Evolutionary conservation across 2,888 invertebrate genomes (phyloP).

Genomic region (Cactoblastis cactorum): DNA sequence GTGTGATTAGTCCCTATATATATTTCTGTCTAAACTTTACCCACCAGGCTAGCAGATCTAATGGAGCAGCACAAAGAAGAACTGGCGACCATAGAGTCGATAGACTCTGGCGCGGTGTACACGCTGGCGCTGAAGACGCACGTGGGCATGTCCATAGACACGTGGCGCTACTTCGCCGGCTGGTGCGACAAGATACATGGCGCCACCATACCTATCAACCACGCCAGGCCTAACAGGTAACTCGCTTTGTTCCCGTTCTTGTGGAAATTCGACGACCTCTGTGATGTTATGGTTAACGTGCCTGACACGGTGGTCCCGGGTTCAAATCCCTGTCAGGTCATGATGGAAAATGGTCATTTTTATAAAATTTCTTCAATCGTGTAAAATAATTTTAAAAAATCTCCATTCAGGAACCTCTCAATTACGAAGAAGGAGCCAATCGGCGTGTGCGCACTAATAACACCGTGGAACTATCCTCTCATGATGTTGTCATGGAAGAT

Average conservation of each 20-base stretch:
- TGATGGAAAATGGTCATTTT: no score
- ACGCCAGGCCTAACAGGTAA: constrained; percentile 90
- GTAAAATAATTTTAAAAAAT: no score
- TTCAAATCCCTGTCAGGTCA: no score
- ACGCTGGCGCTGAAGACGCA: constrained; percentile 97
- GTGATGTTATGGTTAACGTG: no score
- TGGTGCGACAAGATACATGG: constrained; percentile 98
- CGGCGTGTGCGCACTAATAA: constrained; percentile 94
- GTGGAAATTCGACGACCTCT: no score
- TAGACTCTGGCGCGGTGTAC: constrained; percentile 98
- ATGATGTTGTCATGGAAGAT: constrained; percentile 99
- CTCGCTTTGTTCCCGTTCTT: no score
- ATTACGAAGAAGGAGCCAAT: constrained; percentile 94
- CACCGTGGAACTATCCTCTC: constrained; percentile 98
- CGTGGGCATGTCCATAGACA: constrained; percentile 98
- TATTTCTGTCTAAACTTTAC: constrained; percentile 12
- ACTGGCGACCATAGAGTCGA: constrained; percentile 93
- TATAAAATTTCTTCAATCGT: no score
- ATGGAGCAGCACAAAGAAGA: constrained; percentile 98
- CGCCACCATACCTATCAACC: constrained; percentile 92
- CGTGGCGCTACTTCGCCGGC: constrained; percentile 97
- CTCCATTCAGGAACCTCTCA: constrained; percentile 40
- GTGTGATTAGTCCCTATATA: no score
- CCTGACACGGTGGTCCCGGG: no score
- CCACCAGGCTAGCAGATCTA: constrained; percentile 89